These are phyloP conservation scores for Ispidina lecontei DNA, from an alignment of 2,797 vertebrate genomes.

Conservation along the genomic window DNA sequence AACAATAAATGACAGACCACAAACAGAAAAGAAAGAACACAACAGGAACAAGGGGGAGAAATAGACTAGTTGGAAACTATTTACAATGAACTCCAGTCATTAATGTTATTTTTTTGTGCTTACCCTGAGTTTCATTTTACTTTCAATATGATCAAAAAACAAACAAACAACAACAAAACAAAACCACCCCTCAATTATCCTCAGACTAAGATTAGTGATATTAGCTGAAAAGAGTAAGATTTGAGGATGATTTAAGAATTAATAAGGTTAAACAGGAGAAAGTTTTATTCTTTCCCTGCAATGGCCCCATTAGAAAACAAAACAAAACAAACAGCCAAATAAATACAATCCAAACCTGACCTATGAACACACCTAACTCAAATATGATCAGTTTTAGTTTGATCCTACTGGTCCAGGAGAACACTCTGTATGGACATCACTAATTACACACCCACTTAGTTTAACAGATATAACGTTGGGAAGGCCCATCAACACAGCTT, in stretches of 20 bases:
- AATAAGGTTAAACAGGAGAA: background rate
- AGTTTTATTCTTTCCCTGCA: background rate
- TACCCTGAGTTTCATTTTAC: background rate
- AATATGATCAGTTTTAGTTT: background rate
- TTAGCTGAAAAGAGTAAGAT: background rate
- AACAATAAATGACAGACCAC: slow-evolving; percentile 6
- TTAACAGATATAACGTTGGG: background rate
- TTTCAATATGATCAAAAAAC: slow-evolving; percentile 5
- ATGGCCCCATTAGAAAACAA: background rate
- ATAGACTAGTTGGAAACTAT: background rate
- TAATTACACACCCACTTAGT: background rate
- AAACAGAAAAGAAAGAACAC: background rate
- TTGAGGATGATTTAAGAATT: background rate
- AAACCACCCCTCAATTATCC: background rate
- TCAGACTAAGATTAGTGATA: background rate
- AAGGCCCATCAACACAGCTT: background rate
- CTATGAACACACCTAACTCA: background rate
- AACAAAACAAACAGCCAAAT: background rate
- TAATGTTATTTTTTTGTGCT: background rate
- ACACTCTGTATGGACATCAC: background rate
- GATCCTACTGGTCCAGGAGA: background rate
- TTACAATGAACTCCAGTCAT: background rate
- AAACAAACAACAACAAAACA: background rate
- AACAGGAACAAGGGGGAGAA: background rate
- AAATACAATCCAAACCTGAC: background rate